Evolutionary conservation across 35 echinoderm and acorn worm genomes (phyloP).

Genomic region (Amphiura filiformis): DNA sequence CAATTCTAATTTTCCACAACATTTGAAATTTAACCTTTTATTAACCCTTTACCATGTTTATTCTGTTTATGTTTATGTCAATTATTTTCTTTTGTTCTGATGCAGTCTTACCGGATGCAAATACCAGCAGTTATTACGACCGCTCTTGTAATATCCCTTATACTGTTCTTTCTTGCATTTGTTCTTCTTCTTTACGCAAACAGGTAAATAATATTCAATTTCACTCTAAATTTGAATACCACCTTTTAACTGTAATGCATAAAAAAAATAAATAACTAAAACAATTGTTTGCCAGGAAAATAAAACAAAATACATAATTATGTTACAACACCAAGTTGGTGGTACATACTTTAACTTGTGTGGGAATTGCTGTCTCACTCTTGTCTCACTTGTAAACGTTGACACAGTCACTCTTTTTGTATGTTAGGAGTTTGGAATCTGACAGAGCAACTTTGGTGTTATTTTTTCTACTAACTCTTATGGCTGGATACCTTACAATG

Average conservation of each 20-base stretch:
- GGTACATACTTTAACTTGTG: background rate
- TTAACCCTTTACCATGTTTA: too few relatives aligned
- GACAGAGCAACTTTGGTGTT: conserved; percentile 72
- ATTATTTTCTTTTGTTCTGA: too few relatives aligned
- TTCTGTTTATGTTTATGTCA: too few relatives aligned
- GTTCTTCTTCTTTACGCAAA: background rate
- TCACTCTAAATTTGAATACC: background rate
- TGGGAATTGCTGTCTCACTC: background rate
- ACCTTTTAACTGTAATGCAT: background rate
- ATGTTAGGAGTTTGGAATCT: conserved; percentile 78
- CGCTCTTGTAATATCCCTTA: background rate
- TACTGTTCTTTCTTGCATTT: background rate
- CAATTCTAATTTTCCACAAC: too few relatives aligned
- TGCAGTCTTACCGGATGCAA: background rate
- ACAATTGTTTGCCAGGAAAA: background rate
- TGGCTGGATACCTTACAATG: conserved; percentile 57
- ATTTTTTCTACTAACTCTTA: conserved; percentile 71
- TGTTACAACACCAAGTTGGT: background rate
- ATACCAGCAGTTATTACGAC: background rate
- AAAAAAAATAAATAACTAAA: background rate
- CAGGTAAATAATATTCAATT: background rate
- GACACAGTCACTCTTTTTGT: too few relatives aligned
- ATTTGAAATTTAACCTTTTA: too few relatives aligned
- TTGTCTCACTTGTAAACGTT: background rate
- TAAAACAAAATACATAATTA: background rate